These are phyloP conservation scores for Thunnus albacares DNA, from an alignment of 2,797 vertebrate species.

Conservation along the genomic window DNA sequence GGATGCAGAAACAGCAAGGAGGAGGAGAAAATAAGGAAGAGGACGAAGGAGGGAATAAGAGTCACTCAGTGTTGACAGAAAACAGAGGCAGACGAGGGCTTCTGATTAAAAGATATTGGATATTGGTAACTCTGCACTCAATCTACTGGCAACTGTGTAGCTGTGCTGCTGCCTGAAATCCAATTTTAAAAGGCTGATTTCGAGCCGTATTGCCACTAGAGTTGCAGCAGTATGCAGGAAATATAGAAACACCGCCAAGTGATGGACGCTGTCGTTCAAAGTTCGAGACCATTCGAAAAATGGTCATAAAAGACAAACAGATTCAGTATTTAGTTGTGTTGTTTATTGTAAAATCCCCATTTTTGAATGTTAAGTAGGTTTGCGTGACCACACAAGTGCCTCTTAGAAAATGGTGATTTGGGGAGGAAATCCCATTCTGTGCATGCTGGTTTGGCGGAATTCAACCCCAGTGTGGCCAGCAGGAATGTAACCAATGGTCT, in stretches of 20 bases:
- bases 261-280: constrained; percentile 36
- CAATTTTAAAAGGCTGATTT: constrained; percentile 74
- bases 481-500: constrained; percentile 54
- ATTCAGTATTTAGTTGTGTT: constrained; percentile 10
- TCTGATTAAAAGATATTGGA: constrained; percentile 79
- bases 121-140: constrained; percentile 70
- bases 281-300: constrained; percentile 13
- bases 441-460: constrained; percentile 54
- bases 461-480: constrained; percentile 56
- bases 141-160: constrained; percentile 57
- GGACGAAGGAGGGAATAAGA: constrained; percentile 48
- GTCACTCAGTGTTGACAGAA: constrained; percentile 71
- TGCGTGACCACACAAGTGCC: constrained; percentile 55
- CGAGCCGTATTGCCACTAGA: constrained; percentile 35
- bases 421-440: constrained; percentile 62
- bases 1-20: constrained; percentile 34
- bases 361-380: constrained; percentile 48
- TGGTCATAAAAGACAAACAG: constrained; percentile 28
- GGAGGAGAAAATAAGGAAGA: constrained; percentile 30
- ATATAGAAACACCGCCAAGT: constrained; percentile 22
- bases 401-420: constrained; percentile 43
- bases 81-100: constrained; percentile 63
- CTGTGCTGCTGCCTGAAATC: constrained; percentile 61
- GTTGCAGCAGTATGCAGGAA: constrained; percentile 37
- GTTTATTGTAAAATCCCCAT: constrained; percentile 42